Evolutionary conservation across 2,113 vertebrate species (phyloP).

Genomic region (Todiramphus saurophagus): DNA sequence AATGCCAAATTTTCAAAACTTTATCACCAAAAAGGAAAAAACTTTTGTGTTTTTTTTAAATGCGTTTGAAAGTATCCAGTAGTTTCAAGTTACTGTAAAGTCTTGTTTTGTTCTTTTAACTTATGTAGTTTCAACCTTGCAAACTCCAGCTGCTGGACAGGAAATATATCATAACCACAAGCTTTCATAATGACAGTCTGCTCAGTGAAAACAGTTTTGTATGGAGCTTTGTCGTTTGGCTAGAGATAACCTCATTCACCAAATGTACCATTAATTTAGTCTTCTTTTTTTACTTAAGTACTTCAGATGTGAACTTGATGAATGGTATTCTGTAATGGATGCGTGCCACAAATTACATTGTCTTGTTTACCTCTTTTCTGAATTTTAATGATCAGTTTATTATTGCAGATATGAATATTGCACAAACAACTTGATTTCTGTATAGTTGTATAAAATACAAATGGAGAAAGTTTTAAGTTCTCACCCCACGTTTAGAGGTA

Average conservation of each 20-base stretch:
- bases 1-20: conserved; percentile 72
- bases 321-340: conserved; percentile 61
- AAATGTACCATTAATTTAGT: conserved; percentile 45
- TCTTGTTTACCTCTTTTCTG: conserved; percentile 70
- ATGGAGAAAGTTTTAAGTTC: conserved; percentile 67
- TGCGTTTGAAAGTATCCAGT: conserved; percentile 36
- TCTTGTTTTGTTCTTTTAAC: conserved; percentile 48
- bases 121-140: conserved; percentile 41
- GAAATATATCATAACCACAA: conserved; percentile 58
- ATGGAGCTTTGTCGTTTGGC: conserved; percentile 59
- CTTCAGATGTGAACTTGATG: neutral
- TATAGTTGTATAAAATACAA: conserved; percentile 75
- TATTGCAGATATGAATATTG: conserved; percentile 82
- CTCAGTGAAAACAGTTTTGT: conserved; percentile 43
- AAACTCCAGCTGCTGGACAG: conserved; percentile 43
- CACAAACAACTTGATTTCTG: conserved; percentile 74
- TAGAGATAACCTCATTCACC: conserved; percentile 43
- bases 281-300: neutral
- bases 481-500: conserved; percentile 66
- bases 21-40: conserved; percentile 60
- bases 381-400: conserved; percentile 65
- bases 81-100: conserved; percentile 45
- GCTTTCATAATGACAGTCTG: conserved; percentile 56
- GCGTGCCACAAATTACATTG: conserved; percentile 55
- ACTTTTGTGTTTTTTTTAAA: neutral